These are phyloP conservation scores for Phylloscopus trochiloides DNA, from an alignment of 2,113 vertebrate genomes.

Conservation along the genomic window DNA sequence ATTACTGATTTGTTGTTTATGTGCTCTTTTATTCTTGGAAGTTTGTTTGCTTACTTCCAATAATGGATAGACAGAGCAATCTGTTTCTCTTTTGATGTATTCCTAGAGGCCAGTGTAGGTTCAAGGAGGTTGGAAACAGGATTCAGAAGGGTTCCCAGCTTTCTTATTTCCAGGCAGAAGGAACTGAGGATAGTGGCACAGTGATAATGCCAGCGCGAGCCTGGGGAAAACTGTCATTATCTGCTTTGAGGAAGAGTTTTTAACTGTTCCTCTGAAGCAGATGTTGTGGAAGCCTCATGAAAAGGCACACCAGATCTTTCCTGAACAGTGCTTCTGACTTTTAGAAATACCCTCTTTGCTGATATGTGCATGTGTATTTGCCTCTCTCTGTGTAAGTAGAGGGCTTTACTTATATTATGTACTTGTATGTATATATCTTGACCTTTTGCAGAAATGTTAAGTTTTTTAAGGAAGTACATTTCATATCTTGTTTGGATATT, in stretches of 20 bases:
- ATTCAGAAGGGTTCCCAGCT: not conserved
- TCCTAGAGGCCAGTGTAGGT: not conserved
- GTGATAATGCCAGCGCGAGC: not conserved
- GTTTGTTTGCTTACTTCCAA: not conserved
- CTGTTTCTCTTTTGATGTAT: not conserved
- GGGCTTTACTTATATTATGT: not conserved
- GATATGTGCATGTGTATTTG: accelerated
- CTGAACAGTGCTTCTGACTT: not conserved
- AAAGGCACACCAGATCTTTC: not conserved
- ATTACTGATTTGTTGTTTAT: constrained; percentile 5
- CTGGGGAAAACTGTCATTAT: not conserved
- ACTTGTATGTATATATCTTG: not conserved
- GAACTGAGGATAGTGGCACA: accelerated
- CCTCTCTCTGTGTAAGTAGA: not conserved
- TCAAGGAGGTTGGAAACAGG: not conserved
- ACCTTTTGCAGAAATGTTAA: not conserved
- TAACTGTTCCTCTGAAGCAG: not conserved
- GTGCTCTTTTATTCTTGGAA: not conserved
- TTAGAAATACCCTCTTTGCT: not conserved
- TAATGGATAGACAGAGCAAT: not conserved
- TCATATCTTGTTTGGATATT: not conserved
- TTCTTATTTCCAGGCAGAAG: not conserved
- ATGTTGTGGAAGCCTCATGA: not conserved
- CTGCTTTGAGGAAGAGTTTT: not conserved
- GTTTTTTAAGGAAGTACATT: not conserved